Conservation (phyloP, 2,797 vertebrate genomes). For the Cirrhinus mrigala region DNA sequence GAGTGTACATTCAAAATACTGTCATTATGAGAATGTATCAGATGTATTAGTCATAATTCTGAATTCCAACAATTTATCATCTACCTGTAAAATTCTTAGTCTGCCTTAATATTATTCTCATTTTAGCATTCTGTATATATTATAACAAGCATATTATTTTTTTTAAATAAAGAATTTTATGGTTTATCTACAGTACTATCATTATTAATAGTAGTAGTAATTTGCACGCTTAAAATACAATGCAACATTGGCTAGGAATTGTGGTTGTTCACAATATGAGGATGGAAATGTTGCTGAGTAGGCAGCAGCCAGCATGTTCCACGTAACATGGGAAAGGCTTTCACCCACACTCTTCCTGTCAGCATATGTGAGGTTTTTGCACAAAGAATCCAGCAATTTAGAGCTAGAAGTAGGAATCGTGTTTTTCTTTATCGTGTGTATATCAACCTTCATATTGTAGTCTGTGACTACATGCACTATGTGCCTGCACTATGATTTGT, state of each 20-base stretch:
- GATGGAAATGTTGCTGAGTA: not conserved
- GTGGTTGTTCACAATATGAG: not conserved
- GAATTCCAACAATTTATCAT: not conserved
- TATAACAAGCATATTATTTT: not conserved
- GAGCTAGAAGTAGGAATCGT: not conserved
- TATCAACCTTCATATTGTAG: not conserved
- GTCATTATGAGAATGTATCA: conserved; percentile 1
- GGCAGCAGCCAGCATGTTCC: not conserved
- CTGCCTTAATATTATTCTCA: not conserved
- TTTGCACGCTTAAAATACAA: not conserved
- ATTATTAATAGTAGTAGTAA: not conserved
- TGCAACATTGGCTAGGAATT: not conserved
- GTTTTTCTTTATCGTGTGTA: not conserved
- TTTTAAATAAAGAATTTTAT: conserved; percentile 2
- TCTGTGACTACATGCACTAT: not conserved
- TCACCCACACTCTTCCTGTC: not conserved
- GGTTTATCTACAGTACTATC: not conserved
- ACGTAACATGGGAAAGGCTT: not conserved
- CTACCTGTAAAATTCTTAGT: not conserved
- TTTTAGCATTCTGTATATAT: conserved; percentile 27
- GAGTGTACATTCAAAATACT: not conserved
- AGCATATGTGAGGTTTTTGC: not conserved
- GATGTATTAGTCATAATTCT: not conserved
- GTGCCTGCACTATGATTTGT: not conserved
- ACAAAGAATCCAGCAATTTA: not conserved